Evolutionary conservation across 2,797 vertebrate genomes (phyloP).

Genomic region (Chromobotia macracanthus): DNA sequence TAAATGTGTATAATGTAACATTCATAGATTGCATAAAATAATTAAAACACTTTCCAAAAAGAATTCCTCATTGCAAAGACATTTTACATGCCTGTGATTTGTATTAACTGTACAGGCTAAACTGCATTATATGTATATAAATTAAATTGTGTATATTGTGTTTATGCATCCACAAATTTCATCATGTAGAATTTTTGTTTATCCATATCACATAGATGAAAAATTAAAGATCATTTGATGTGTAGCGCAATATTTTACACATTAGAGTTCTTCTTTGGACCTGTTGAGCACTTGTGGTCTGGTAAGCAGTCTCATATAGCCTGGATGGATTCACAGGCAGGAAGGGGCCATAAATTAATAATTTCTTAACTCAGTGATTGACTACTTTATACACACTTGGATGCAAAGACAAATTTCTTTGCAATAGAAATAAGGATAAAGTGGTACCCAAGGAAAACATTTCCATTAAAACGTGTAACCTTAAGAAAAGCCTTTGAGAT

Average conservation of each 20-base stretch:
- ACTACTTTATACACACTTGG: slow-evolving; percentile 57
- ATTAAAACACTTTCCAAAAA: too few relatives aligned
- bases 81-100: too few relatives aligned
- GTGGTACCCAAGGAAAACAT: slow-evolving; percentile 58
- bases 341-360: slow-evolving; percentile 51
- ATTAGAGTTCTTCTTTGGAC: slow-evolving; percentile 4
- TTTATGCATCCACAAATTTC: too few relatives aligned
- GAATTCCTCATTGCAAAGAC: too few relatives aligned
- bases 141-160: too few relatives aligned
- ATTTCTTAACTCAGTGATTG: slow-evolving; percentile 54
- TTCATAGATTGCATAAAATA: too few relatives aligned
- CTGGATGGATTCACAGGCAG: slow-evolving; percentile 40
- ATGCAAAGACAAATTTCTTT: slow-evolving; percentile 59
- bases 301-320: slow-evolving; percentile 42
- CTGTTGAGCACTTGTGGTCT: slow-evolving; percentile 29
- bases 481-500: slow-evolving; percentile 50
- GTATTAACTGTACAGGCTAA: too few relatives aligned
- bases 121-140: too few relatives aligned
- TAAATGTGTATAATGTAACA: too few relatives aligned
- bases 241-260: not conserved
- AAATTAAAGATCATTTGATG: not conserved
- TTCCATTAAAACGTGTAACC: slow-evolving; percentile 55
- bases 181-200: too few relatives aligned
- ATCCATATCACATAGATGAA: too few relatives aligned
- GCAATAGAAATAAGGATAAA: slow-evolving; percentile 56